phyloP scores from a whole-genome alignment of 2,888 invertebrate species.

The Mesochorus sp. region DNA sequence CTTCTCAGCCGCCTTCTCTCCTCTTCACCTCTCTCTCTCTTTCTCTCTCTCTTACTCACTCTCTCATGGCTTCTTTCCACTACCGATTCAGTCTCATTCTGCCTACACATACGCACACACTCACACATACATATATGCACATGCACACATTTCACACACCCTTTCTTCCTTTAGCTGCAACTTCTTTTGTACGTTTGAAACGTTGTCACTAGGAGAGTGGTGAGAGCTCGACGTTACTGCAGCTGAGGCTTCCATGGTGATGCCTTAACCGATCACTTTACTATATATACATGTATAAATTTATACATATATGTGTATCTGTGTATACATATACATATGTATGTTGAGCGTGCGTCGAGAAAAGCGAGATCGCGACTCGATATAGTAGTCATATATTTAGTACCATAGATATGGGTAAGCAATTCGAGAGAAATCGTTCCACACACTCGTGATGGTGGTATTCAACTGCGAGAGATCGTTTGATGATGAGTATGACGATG shows the following conservation, averaged over 20 bases:
- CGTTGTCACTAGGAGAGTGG: constrained; percentile 60
- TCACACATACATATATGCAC: not conserved
- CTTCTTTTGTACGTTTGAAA: constrained; percentile 58
- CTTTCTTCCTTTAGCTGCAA: constrained; percentile 58
- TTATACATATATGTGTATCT: not conserved
- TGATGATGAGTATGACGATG: constrained; percentile 18
- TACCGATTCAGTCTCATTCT: constrained; percentile 48
- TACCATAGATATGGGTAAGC: constrained; percentile 4
- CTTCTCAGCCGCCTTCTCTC: constrained; percentile 30
- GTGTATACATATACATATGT: not conserved
- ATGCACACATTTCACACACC: constrained; percentile 10
- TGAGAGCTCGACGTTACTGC: constrained; percentile 59
- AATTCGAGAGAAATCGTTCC: constrained; percentile 52
- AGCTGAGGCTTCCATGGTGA: constrained; percentile 50
- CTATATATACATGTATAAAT: not conserved
- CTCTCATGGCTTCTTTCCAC: constrained; percentile 54
- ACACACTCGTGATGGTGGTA: constrained; percentile 14
- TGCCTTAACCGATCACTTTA: constrained; percentile 63
- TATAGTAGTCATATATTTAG: constrained; percentile 37
- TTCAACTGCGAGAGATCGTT: constrained; percentile 11
- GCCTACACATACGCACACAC: constrained; percentile 14
- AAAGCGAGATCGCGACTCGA: constrained; percentile 50
- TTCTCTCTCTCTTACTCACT: constrained; percentile 38
- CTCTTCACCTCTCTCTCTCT: constrained; percentile 29
- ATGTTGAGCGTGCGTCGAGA: constrained; percentile 11